Evolutionary conservation across 1,140 invertebrate genomes (phyloP), one percentile per base, ranked within the genome.

Genomic region (Colletes latitarsis): DNA sequence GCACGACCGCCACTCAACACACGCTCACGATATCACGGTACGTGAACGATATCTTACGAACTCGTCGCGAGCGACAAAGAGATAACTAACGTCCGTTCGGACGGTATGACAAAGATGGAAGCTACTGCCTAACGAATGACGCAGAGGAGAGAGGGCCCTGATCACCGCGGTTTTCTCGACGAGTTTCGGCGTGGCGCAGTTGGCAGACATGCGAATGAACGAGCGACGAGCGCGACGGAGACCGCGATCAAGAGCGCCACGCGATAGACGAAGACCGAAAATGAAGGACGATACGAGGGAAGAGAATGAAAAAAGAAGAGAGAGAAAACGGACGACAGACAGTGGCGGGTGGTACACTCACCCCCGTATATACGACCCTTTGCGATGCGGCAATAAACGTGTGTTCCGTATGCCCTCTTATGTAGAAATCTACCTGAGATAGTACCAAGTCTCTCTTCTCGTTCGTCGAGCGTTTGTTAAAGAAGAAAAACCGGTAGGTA

Each of bases 1-100:
- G 83, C 77, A 64, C 73, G 74, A 53, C 84, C 80, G 80, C 80
- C 82, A 70, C 81, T 82, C 83, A 88, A 83, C 77, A 82, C 79
- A 86, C 58, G 52, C 67, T 62, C 60, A 71, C 62, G 19, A 4
- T 69, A 63, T 60, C 63, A 64, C 39, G 12, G 6, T 15, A 21
- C 30, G 66, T 30, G 41, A 19, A 52, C 53, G 49, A 72, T 70
- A 78, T 64, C 73, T 49, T 43, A 58, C 72, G 72, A 75, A 19
- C 41, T n/a, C 55, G 55, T 30, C n/a, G 58, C 49, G 63, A 41
- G 39, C 63, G 75, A 82, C 66, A 21, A 77, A 82, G 82, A 87
- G 19, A 14, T 30, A 49, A 21, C 66, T 15, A 64, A 52, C 14
- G 21, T 21, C 4, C 6, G 9, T 10, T n/a, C 4, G 6, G 14